Evolutionary conservation across 1,140 invertebrate species (phyloP), one percentile per base, ranked within the genome.

Genomic region (Lepidurus apus): DNA sequence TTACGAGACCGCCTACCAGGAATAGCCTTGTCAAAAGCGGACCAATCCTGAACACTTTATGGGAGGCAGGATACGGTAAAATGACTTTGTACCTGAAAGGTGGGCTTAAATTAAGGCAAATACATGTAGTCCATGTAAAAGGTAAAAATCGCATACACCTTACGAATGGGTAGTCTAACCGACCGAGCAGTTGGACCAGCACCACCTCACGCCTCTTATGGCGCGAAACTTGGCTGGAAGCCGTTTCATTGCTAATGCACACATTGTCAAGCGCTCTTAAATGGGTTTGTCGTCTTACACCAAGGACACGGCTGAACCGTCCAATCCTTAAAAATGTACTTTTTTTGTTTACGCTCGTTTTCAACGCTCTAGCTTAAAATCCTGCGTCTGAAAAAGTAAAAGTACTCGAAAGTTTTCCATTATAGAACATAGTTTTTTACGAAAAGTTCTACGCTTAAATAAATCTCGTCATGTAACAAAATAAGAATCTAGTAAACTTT

Each of bases 81-180:
- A 65, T 21, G 53, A 65, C 21, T 65, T 65, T 65, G n/a, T 65
- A 65, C 53, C 53, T 65, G 53, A 65, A 65, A 65, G 53, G 53
- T 65, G 53, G 53, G 53, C 21, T 65, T 65, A 65, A n/a, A n/a
- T 65, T 13, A 65, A 65, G 21, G 53, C 53, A 65, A 65, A 65
- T 65, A 7, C 53, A 65, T 65, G 53, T 21, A 13, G 53, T 65
- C 53, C 53, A 7, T 7, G 53, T 65, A 65, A 65, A 65, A 65
- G 53, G 53, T 65, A 65, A 65, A 65, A 65, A 65, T 65, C 17
- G 53, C 17, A 21, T 65, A 65, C 53, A 65, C 53, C 53, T 65
- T 65, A n/a, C 21, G 17, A 65, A 21, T 65, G 53, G 53, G 21
- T 21, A 65, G 53, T 65, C 53, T 65, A 65, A 65, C 17, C 53